A percentile compares a stretch with the other conserved stretches of the same genome.
These are phyloP conservation scores for Semotilus atromaculatus DNA, from an alignment of 2,797 vertebrate species.

Conservation along the genomic window DNA sequence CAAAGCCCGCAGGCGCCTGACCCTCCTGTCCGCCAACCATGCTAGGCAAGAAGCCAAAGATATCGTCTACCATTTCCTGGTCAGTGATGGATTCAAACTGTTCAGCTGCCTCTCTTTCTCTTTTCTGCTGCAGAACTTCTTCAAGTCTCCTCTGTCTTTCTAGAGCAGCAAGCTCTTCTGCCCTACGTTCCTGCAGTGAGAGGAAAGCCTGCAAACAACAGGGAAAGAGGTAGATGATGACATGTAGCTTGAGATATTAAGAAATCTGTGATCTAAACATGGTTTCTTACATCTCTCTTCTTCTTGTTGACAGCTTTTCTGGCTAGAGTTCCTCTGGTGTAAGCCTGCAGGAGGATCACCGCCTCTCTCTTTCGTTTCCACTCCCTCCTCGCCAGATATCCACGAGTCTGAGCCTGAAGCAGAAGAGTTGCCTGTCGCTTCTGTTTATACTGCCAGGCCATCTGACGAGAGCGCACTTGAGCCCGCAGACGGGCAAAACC, in stretches of 20 bases:
- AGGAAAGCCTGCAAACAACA: slow-evolving; percentile 74
- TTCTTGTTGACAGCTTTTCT: slow-evolving; percentile 74
- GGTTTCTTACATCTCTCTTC: slow-evolving; percentile 76
- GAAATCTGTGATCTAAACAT: background rate
- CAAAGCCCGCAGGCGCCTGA: slow-evolving; percentile 79
- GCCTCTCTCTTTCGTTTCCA: slow-evolving; percentile 79
- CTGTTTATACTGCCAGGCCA: slow-evolving; percentile 78
- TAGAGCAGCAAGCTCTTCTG: slow-evolving; percentile 63
- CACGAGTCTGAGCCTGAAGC: slow-evolving; percentile 83
- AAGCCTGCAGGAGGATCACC: slow-evolving; percentile 84
- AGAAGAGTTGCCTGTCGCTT: slow-evolving; percentile 68
- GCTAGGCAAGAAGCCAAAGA: slow-evolving; percentile 91
- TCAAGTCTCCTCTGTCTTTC: slow-evolving; percentile 72
- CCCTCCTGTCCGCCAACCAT: slow-evolving; percentile 84
- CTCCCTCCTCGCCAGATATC: slow-evolving; percentile 81
- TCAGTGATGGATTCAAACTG: slow-evolving; percentile 76
- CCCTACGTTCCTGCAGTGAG: slow-evolving; percentile 69
- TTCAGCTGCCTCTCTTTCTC: slow-evolving; percentile 65
- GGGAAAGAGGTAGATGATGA: background rate
- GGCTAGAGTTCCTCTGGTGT: slow-evolving; percentile 85
- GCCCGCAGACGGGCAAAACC: slow-evolving; percentile 92
- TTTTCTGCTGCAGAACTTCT: slow-evolving; percentile 74
- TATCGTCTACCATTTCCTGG: slow-evolving; percentile 90
- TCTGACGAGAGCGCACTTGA: slow-evolving; percentile 79
- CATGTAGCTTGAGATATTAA: background rate